Evolutionary conservation across 1,140 invertebrate genomes (phyloP).

Genomic region (Planococcus citri): DNA sequence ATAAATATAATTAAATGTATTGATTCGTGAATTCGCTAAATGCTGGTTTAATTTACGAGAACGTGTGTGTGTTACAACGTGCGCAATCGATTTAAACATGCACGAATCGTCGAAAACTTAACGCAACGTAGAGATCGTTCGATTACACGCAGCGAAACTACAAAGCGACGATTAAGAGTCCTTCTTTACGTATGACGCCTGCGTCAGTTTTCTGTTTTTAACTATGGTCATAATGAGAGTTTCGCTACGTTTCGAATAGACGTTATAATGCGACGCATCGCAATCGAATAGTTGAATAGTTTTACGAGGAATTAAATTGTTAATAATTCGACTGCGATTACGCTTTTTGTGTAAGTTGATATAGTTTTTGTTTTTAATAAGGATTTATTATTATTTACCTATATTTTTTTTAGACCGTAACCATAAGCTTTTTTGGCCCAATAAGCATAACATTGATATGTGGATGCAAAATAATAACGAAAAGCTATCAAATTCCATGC

Average conservation of each 20-base stretch:
- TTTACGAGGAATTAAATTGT: neutral
- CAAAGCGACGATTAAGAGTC: neutral
- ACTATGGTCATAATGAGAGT: neutral
- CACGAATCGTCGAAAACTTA: neutral
- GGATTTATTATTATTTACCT: too few relatives aligned
- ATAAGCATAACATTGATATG: too few relatives aligned
- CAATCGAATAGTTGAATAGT: conserved; percentile 17
- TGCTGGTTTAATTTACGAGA: conserved; percentile 11
- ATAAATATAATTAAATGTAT: conserved; percentile 18
- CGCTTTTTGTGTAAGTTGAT: conserved; percentile 11
- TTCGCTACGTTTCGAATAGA: conserved; percentile 16
- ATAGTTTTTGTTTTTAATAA: conserved; percentile 12
- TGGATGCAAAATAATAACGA: too few relatives aligned
- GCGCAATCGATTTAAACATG: conserved; percentile 14
- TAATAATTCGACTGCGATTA: conserved; percentile 15
- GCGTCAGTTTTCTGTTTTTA: conserved; percentile 4
- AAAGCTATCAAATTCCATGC: too few relatives aligned
- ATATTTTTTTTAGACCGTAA: neutral
- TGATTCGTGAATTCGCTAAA: conserved; percentile 16
- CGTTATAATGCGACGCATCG: conserved; percentile 10
- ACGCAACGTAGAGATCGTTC: conserved; percentile 12
- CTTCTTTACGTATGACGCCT: conserved; percentile 15
- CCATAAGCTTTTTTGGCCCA: too few relatives aligned
- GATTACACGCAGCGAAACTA: conserved; percentile 13
- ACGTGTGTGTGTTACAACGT: conserved; percentile 15